Base-by-base conservation (phyloP, 2,888 invertebrate genomes). In the Leptinotarsa tumamoca region DNA sequence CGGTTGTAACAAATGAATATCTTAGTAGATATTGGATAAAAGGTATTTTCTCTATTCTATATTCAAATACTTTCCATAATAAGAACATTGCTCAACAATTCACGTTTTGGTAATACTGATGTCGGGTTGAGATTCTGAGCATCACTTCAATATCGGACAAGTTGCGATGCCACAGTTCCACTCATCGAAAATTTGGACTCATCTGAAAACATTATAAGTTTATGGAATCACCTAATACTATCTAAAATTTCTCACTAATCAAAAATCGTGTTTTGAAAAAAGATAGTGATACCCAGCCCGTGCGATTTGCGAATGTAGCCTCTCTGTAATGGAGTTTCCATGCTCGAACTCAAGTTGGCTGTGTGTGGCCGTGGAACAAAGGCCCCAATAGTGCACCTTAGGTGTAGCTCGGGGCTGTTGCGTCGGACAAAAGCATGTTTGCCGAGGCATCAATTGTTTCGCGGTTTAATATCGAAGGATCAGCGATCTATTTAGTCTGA, bases 241-340 rank as follows among this genome's bases (percentile, higher is more conserved):
- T 18, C 54, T 18, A 10, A 54, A 33, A 33, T 33, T 33, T 10
- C 10, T 1, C 10, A 33, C 10, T 7, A 10, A 33, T 33, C 10
- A 43, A 43, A 43, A 43, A 43, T 10, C 13, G 3, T 43, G 43
- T 43, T 43, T 43, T 43, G 10, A 3, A 10, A 43, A 58, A 58
- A 27, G 58, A 58, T 14, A 23, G 15, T 23, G 21, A 58, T 15
- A 58, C 3, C 33, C n/a, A 83, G 84, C 83, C 83, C 83, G 83
- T 84, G 82, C 86, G 85, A 88, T 88, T 87, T 87, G 87, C 87
- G 87, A 87, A 85, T 87, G 87, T 87, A 84, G 87, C 87, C 86
- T 87, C 85, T 83, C 84, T 84, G 86, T 88, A 88, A 88, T 88
- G 88, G 88, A 88, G 87, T 88, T 88, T 88, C 87, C 88, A 88